Conservation (phyloP, 2,797 vertebrate species). For the Pseudochirops corinnae region DNA sequence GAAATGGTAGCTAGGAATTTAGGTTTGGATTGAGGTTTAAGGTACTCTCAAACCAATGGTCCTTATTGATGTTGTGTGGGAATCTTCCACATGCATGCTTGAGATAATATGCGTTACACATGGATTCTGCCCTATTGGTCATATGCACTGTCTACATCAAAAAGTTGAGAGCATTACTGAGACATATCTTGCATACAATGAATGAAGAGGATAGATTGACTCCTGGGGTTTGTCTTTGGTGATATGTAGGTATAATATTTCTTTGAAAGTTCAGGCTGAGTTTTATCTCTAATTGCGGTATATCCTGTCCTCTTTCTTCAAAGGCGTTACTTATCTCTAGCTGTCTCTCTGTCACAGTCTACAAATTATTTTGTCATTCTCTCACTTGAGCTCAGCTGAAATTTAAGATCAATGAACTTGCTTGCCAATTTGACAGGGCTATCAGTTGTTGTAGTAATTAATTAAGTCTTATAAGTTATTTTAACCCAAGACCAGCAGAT, state of each 20-base stretch:
- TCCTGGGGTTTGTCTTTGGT: conserved; percentile 49
- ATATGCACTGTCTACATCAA: conserved; percentile 24
- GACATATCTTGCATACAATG: conserved; percentile 11
- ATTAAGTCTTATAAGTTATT: conserved; percentile 79
- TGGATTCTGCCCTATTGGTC: conserved; percentile 55
- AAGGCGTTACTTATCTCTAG: conserved; percentile 24
- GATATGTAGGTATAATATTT: conserved; percentile 32
- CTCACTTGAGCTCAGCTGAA: conserved; percentile 75
- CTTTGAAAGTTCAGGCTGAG: conserved; percentile 46
- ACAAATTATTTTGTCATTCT: conserved; percentile 73
- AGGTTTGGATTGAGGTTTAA: conserved; percentile 22
- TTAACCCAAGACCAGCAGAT: conserved; percentile 61
- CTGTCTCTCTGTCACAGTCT: conserved; percentile 34
- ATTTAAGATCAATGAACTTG: conserved; percentile 82
- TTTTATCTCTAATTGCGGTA: conserved; percentile 48
- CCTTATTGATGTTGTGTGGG: not conserved
- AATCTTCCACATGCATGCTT: conserved; percentile 45
- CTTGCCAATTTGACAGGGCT: conserved; percentile 75
- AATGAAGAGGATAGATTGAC: conserved; percentile 32
- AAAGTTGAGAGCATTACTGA: conserved; percentile 51
- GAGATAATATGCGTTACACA: conserved; percentile 45
- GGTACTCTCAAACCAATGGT: not conserved
- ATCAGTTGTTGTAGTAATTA: conserved; percentile 80
- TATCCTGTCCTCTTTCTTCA: conserved; percentile 41
- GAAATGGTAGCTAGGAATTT: not conserved